Conservation (phyloP, 53 echinoderm and acorn worm species). For the Holothuria leucospilota region DNA sequence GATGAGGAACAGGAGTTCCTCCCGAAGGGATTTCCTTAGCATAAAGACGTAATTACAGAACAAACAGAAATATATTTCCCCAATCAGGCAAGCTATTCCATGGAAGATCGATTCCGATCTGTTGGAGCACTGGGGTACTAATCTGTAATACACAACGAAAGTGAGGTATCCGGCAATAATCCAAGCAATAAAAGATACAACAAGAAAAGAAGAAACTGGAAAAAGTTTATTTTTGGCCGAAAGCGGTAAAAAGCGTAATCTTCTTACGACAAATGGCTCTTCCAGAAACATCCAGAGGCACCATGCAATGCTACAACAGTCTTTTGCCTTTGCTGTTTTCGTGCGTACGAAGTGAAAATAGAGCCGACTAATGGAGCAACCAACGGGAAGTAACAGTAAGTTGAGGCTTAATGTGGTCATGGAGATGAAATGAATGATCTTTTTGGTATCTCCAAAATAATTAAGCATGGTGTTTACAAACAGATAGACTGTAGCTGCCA, state of each 20-base stretch:
- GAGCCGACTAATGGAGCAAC: slow-evolving; percentile 22
- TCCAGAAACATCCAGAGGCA: slow-evolving; percentile 43
- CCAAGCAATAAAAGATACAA: slow-evolving; percentile 10
- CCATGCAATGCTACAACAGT: slow-evolving; percentile 45
- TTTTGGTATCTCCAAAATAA: slow-evolving; percentile 6
- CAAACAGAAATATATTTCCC: slow-evolving; percentile 57
- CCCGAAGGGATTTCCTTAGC: slow-evolving; percentile 63
- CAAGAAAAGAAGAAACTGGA: background rate
- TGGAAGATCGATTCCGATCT: background rate
- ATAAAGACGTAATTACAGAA: slow-evolving; percentile 72
- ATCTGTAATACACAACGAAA: background rate
- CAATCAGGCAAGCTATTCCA: background rate
- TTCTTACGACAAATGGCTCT: slow-evolving; percentile 22
- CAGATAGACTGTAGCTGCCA: background rate
- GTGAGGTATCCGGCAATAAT: background rate
- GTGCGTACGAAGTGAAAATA: slow-evolving; percentile 26
- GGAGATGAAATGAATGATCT: slow-evolving; percentile 39
- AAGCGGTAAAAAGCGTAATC: slow-evolving; percentile 16
- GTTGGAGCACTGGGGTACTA: background rate
- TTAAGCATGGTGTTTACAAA: slow-evolving; percentile 14
- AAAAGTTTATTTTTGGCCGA: background rate
- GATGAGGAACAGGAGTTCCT: slow-evolving; percentile 74
- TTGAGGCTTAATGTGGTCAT: slow-evolving; percentile 42
- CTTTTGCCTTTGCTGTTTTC: background rate
- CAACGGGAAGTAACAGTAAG: background rate